Evolutionary conservation across 2,888 invertebrate genomes (phyloP).

Genomic region (Herminia tarsipennalis): DNA sequence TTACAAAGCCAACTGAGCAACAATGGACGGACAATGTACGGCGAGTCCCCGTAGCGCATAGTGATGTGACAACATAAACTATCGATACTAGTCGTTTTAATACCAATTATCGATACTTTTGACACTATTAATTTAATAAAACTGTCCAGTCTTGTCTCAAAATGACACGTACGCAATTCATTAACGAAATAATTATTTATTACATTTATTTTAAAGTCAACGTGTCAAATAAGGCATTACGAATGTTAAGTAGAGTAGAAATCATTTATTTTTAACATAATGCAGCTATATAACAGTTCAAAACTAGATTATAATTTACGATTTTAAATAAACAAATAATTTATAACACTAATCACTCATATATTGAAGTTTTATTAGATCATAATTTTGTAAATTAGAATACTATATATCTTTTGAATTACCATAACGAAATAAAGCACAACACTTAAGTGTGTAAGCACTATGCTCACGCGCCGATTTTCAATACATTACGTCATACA

Average conservation of each 20-base stretch:
- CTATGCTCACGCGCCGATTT: constrained; percentile 33
- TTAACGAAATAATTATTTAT: too few relatives aligned
- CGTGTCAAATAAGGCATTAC: neutral
- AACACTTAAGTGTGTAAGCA: constrained; percentile 8
- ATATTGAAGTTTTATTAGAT: constrained; percentile 1
- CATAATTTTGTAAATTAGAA: neutral
- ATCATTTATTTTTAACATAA: neutral
- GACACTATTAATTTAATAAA: neutral
- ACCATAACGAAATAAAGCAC: constrained; percentile 36
- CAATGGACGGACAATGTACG: constrained; percentile 61
- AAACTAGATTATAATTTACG: neutral
- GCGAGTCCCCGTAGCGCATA: constrained; percentile 49
- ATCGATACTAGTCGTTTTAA: constrained; percentile 3
- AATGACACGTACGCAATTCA: too few relatives aligned
- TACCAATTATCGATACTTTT: neutral
- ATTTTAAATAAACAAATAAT: constrained; percentile 2
- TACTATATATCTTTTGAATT: constrained; percentile 19
- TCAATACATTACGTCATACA: constrained; percentile 38
- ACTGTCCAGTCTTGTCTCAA: too few relatives aligned
- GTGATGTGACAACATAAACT: constrained; percentile 42
- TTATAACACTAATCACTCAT: constrained; percentile 1
- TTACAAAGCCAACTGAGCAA: constrained; percentile 67
- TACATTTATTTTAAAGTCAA: neutral
- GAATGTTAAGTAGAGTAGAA: neutral
- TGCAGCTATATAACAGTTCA: neutral